Base-by-base conservation (phyloP, 2,888 invertebrate species). In the Chymomyza caudatula region DNA sequence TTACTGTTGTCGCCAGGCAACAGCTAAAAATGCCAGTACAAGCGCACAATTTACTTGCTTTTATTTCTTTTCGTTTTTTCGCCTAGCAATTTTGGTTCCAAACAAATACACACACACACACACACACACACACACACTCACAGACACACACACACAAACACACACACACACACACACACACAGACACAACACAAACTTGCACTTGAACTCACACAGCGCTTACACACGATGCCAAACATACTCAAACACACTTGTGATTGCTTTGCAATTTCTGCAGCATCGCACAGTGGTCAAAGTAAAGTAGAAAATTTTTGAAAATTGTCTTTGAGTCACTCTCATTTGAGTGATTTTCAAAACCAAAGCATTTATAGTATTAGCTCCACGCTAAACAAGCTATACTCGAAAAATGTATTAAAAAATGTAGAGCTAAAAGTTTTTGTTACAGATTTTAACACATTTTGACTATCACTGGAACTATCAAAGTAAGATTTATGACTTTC, bases 181-280 rank as follows among this genome's bases (percentile, higher is more conserved):
- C 44, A 42, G 5, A 20, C 44, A 56, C 13, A 20, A 56, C 13
- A 20, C 25, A 43, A 29, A 54, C 17, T 49, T 56, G 25, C 53
- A 43, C 11, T 19, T 47, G 19, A 47, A 29, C 29, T 37, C 11
- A 37, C 29, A 37, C 29, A 37, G 11, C 29, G 29, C 8, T 37
- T 37, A 37, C 29, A 37, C 29, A 37, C 29, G 29, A 8, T 37
- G 8, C 29, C 29, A 37, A 37, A 56, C 20, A 52, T 22, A 52
- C 22, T 15, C 19, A 51, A 43, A 15, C 43, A 64, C 63, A 63
- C 70, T 82, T 68, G 71, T 84, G 81, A 81, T 84, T 81, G 85
- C 81, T 81, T 84, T 81, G 82, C 85, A 85, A 79, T 81, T 82
- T 81, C 85, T 71, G 71, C 72, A 72, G 72, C 72, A 69, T 43